Base-by-base conservation (phyloP, 2,888 invertebrate species). In the Drymonia ruficornis region DNA sequence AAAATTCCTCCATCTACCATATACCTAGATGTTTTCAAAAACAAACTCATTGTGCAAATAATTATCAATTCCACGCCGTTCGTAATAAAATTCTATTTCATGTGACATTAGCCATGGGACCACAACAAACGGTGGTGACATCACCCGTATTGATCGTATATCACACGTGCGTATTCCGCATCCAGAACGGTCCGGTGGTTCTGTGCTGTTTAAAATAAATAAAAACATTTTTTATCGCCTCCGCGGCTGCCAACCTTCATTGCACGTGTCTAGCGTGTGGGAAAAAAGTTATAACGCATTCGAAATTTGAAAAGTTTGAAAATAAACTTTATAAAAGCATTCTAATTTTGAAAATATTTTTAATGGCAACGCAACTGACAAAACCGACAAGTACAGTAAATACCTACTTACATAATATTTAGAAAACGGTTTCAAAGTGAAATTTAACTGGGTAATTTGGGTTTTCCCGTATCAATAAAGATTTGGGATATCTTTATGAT, bases 201-300 rank as follows among this genome's bases (percentile, higher is more conserved):
- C 5, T 2, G 55, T 56, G 50, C 49, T 51, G 48, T 63, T 60
- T 53, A 52, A 67, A 69, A 63, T 56, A 56, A 65, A 69, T 58
- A 66, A 56, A 67, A 66, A 70, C 62, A 61, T 56, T 59, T 55
- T 71, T 59, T 72, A 76, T 67, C 56, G 62, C 66, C 60, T 59
- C 60, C 58, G 52, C 59, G 49, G 54, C 60, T 43, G 29, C 46
- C 15, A 16, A 57, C 63, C 67, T 63, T 69, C 8, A 44, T 62
- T n/a, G 55, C 65, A 60, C 53, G 52, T 34, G 50, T n/a, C 50
- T 50, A 47, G 50, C 52, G 43, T 50, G 50, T 51, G 23, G 50
- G 16, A 40, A 40, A 59, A 60, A 51, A 52, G 50, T 53, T 15
- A 55, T 28, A 52, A 42, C 42, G 23, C 13, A 13, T 44, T 23